Conservation (phyloP, 2,113 vertebrate genomes). For the Tympanuchus pallidicinctus region DNA sequence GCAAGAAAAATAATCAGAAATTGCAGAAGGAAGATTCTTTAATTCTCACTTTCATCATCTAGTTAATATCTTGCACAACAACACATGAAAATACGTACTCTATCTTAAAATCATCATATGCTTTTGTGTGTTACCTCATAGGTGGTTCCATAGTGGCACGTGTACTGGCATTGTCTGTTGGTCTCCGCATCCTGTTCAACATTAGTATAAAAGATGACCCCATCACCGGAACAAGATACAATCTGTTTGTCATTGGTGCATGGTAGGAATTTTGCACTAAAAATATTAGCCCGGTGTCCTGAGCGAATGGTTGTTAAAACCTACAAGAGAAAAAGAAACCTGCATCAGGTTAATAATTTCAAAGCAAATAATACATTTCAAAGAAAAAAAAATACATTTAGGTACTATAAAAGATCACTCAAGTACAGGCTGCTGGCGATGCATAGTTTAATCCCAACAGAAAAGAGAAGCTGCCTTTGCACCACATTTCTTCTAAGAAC, state of each 20-base stretch:
- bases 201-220: constrained; percentile 97
- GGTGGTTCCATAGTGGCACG: constrained; percentile 97
- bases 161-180: constrained; percentile 97
- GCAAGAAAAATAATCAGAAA: neutral
- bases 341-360: neutral
- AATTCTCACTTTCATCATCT: neutral
- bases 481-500: neutral
- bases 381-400: neutral
- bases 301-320: constrained; percentile 96
- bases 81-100: neutral
- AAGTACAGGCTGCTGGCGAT: neutral
- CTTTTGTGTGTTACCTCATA: constrained; percentile 87
- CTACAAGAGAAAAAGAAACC: constrained; percentile 69
- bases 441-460: neutral
- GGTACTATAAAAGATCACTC: neutral
- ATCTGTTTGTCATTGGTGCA: constrained; percentile 97
- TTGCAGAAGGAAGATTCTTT: neutral
- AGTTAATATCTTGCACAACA: neutral
- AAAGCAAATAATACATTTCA: neutral
- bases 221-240: constrained; percentile 96
- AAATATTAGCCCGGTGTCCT: constrained; percentile 97
- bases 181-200: constrained; percentile 93
- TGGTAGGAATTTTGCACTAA: constrained; percentile 97
- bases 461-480: neutral
- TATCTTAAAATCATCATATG: neutral